Percentiles rank a stretch among this genome's conserved stretches.
Conservation (phyloP, 2,797 vertebrate species). For the Hephaestus fuliginosus region DNA sequence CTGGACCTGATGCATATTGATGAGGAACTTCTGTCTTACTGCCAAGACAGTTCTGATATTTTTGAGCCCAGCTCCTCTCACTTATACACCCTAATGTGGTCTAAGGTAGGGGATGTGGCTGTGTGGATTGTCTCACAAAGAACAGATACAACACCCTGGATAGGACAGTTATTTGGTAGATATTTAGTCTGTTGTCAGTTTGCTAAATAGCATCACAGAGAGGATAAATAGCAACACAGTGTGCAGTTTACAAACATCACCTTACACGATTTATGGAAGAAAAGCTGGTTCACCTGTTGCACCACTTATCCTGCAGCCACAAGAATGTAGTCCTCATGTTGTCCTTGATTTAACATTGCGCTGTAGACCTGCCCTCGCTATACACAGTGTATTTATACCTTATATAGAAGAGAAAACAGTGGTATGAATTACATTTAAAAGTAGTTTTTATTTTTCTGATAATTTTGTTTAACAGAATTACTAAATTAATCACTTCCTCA, state of each 20-base stretch:
- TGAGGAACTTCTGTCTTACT: too few relatives aligned
- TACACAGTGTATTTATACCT: too few relatives aligned
- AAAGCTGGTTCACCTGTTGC: background rate
- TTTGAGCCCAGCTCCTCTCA: too few relatives aligned
- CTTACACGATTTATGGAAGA: background rate
- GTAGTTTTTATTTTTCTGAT: background rate
- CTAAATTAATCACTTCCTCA: background rate
- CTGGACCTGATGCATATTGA: too few relatives aligned
- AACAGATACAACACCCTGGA: too few relatives aligned
- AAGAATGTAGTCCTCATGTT: background rate
- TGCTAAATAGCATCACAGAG: background rate
- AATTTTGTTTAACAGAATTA: background rate
- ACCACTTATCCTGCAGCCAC: background rate
- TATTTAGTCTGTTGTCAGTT: background rate
- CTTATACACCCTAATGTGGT: too few relatives aligned
- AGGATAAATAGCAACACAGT: too few relatives aligned
- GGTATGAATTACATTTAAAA: background rate
- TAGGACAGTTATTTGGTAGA: background rate
- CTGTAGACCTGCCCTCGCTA: background rate
- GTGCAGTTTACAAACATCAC: background rate
- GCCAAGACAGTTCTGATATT: too few relatives aligned
- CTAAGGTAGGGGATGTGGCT: too few relatives aligned
- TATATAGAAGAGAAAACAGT: background rate
- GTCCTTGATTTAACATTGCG: background rate
- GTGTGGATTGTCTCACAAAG: too few relatives aligned